phyloP scores from a whole-genome alignment of 2,797 vertebrate genomes.

The Neosalanx taihuensis region DNA sequence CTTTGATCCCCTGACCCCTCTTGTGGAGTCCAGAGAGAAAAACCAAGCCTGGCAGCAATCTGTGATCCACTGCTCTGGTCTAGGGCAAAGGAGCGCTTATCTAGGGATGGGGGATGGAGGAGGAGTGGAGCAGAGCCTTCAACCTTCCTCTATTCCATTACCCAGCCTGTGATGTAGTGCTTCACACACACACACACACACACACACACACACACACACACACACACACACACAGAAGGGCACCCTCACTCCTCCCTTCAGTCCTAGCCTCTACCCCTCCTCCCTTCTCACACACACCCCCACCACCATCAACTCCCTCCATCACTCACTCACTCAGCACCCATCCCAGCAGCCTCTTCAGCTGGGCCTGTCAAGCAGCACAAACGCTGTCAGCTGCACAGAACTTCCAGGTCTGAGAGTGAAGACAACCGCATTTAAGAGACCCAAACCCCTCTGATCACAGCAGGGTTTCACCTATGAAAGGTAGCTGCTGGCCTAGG shows the following conservation, averaged over 20 bases:
- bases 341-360: conserved; percentile 64
- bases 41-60: conserved; percentile 6
- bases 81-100: conserved; percentile 1
- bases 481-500: conserved; percentile 45
- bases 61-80: conserved; percentile 21
- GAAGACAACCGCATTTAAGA: conserved; percentile 24
- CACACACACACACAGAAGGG: conserved; percentile 23
- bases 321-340: conserved; percentile 29
- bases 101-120: conserved; percentile 33
- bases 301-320: conserved; percentile 31
- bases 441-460: conserved; percentile 39
- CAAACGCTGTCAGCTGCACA: conserved; percentile 42
- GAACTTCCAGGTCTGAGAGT: conserved; percentile 26
- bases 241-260: too few species aligned
- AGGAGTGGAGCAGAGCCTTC: conserved; percentile 59
- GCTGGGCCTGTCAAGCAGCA: conserved; percentile 37
- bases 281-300: conserved; percentile 35
- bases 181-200: conserved; percentile 16
- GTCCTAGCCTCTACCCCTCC: conserved; percentile 34
- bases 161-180: conserved; percentile 64
- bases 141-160: conserved; percentile 68
- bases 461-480: conserved; percentile 49
- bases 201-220: conserved; percentile 30
- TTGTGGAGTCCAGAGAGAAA: conserved; percentile 6
- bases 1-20: conserved; percentile 27